Evolutionary conservation across 2,797 vertebrate genomes (phyloP).

Genomic region (Anguilla pacifica): DNA sequence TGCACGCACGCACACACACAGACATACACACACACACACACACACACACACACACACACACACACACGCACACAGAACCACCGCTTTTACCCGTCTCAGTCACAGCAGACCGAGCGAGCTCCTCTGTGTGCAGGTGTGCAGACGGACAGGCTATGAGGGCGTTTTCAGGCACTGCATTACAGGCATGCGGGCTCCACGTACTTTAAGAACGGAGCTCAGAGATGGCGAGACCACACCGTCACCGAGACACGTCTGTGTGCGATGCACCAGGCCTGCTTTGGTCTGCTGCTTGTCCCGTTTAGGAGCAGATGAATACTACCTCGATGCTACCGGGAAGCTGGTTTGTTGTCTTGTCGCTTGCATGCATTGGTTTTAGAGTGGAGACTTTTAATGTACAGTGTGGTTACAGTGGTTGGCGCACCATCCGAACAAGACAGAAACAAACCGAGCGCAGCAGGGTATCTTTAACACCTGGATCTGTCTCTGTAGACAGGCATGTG

Average conservation of each 20-base stretch:
- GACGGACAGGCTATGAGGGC: conserved; percentile 25
- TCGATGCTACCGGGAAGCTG: not conserved
- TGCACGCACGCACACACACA: conserved; percentile 18
- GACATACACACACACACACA: not conserved
- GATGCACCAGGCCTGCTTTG: not conserved
- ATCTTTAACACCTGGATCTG: not conserved
- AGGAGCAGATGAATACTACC: not conserved
- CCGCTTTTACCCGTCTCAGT: conserved; percentile 28
- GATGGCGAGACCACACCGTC: not conserved
- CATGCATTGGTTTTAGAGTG: not conserved
- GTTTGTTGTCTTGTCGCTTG: not conserved
- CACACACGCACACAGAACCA: not conserved
- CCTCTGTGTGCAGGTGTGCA: conserved; percentile 11
- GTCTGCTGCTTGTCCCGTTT: not conserved
- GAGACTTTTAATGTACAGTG: not conserved
- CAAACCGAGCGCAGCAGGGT: not conserved
- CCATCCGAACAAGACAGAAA: not conserved
- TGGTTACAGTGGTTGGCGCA: not conserved
- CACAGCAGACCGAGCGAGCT: conserved; percentile 23
- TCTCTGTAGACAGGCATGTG: not conserved
- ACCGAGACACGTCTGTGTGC: not conserved
- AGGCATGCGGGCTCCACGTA: conserved; percentile 43
- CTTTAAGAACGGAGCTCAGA: conserved; percentile 27
- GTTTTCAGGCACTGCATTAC: not conserved
- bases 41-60: conserved; percentile 5